Evolutionary conservation across 1,140 invertebrate species (phyloP).

Genomic region (Elysia chlorotica): DNA sequence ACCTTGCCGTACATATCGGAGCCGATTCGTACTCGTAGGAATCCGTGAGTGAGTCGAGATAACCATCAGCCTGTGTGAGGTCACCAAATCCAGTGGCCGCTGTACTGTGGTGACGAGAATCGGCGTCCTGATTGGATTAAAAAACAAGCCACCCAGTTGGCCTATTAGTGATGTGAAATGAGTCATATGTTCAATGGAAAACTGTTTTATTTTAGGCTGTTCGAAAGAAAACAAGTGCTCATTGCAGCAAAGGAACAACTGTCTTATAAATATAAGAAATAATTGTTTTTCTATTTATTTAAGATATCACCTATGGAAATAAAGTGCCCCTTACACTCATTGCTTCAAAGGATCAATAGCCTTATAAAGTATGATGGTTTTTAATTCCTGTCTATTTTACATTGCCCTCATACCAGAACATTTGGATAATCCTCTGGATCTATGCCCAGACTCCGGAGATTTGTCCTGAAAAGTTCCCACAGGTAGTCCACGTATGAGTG

Average conservation of each 20-base stretch:
- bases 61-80: slow-evolving; percentile 39
- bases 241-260: no score
- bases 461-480: slow-evolving; percentile 46
- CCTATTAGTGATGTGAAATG: neutral
- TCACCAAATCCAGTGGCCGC: slow-evolving; percentile 41
- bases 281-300: no score
- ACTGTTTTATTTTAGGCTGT: no score
- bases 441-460: slow-evolving; percentile 29
- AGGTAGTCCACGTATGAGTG: slow-evolving; percentile 62
- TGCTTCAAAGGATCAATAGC: no score
- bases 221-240: no score
- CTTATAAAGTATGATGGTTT: no score
- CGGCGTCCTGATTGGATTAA: neutral
- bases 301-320: no score
- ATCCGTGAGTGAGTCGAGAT: slow-evolving; percentile 38
- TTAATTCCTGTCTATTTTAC: no score
- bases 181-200: no score
- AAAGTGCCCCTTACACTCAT: no score
- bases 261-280: no score
- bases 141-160: neutral
- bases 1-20: slow-evolving; percentile 34
- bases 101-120: neutral
- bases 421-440: slow-evolving; percentile 31
- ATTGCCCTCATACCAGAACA: no score
- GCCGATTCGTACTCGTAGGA: slow-evolving; percentile 45